Conservation (phyloP, 92 coral and sea anemone species). For the Chrysogorgia sp. region DNA sequence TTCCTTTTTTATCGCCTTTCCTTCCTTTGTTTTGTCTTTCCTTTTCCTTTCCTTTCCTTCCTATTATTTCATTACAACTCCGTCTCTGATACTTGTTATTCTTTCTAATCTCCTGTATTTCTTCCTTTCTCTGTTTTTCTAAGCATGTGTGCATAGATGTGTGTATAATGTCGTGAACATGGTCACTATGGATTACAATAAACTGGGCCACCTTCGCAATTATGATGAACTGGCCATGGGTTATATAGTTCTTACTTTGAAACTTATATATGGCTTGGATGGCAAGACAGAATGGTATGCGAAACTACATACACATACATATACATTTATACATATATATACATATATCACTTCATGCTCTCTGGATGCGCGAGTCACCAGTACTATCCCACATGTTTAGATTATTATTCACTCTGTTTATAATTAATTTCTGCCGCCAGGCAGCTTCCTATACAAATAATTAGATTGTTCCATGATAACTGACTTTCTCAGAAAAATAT, state of each 20-base stretch:
- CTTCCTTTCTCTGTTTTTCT: background rate
- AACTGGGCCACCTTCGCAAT: slow-evolving; percentile 3
- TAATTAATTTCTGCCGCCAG: too few species aligned
- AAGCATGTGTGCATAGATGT: slow-evolving; percentile 22
- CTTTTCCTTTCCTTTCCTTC: too few species aligned
- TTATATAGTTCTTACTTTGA: slow-evolving; percentile 73
- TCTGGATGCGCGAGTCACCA: slow-evolving; percentile 20
- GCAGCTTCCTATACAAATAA: too few species aligned
- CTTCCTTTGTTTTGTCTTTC: too few species aligned
- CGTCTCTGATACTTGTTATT: too few species aligned
- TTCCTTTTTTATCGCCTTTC: too few species aligned
- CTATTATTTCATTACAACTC: background rate
- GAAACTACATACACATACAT: background rate
- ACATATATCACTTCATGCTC: too few species aligned
- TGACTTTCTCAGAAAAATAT: too few species aligned
- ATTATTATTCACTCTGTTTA: too few species aligned
- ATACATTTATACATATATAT: background rate
- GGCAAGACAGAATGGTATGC: slow-evolving; percentile 66
- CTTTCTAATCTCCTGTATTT: background rate
- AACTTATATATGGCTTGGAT: slow-evolving; percentile 78
- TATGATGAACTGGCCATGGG: slow-evolving; percentile 83
- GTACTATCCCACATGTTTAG: too few species aligned
- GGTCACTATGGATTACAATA: background rate
- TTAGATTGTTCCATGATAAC: too few species aligned
- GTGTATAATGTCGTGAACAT: slow-evolving; percentile 1